phyloP scores from a whole-genome alignment of 37 sponge, comb jelly and placozoan species.

The Chondrilla cf. caribensis region DNA sequence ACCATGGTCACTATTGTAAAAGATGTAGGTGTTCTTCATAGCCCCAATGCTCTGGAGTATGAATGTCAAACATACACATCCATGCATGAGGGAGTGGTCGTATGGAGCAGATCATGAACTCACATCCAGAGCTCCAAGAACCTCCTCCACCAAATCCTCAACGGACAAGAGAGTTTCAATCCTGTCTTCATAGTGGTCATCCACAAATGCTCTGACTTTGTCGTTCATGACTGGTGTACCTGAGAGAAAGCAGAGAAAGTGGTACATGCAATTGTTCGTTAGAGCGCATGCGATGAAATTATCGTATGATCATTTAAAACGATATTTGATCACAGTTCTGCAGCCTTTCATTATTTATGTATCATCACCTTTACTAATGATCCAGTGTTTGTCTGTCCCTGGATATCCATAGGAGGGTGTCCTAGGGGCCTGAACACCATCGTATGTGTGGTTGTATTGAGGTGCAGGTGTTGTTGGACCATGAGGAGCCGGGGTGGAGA shows the following conservation, averaged over 20 bases:
- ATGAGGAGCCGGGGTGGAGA: constrained; percentile 84
- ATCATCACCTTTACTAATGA: constrained; percentile 61
- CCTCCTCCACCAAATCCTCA: constrained; percentile 56
- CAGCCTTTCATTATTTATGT: not conserved
- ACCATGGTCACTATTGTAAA: constrained; percentile 91
- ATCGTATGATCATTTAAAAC: too few species aligned
- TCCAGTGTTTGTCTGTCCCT: constrained; percentile 78
- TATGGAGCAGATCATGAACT: not conserved
- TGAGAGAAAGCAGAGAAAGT: constrained; percentile 17
- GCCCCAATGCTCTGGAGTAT: too few species aligned
- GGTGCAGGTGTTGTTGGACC: constrained; percentile 83
- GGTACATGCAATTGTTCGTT: too few species aligned
- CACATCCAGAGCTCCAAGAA: constrained; percentile 55
- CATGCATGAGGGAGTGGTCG: too few species aligned
- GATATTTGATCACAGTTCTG: too few species aligned
- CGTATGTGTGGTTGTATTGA: constrained; percentile 63
- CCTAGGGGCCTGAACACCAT: constrained; percentile 54
- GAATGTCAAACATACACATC: too few species aligned
- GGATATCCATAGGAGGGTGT: constrained; percentile 61
- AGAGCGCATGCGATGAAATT: too few species aligned
- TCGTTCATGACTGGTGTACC: constrained; percentile 63
- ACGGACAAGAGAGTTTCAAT: constrained; percentile 67
- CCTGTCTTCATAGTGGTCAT: constrained; percentile 46
- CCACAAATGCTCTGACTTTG: constrained; percentile 19
- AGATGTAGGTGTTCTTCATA: constrained; percentile 74